Conservation (phyloP, 2,888 invertebrate species). For the Gymnosoma rotundatum region DNA sequence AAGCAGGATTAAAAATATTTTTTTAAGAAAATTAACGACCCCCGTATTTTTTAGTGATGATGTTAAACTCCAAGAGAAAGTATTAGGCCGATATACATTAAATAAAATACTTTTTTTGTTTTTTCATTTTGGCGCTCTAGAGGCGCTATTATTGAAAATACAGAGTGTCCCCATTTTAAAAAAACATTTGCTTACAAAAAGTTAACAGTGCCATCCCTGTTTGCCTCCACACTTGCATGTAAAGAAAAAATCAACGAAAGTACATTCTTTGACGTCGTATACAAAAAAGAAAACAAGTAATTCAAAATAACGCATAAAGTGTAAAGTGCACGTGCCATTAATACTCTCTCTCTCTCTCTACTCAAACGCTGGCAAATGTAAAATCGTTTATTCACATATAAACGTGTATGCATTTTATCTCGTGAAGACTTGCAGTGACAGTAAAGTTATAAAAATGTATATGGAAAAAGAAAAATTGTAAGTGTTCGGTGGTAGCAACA, state of each 20-base stretch:
- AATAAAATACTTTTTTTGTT: too few species aligned
- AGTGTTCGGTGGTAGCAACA: too few species aligned
- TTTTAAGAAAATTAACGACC: too few species aligned
- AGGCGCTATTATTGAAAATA: too few species aligned
- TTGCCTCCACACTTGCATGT: too few species aligned
- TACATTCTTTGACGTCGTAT: constrained; percentile 43
- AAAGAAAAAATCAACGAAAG: neutral
- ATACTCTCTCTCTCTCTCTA: constrained; percentile 14
- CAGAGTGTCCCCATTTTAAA: too few species aligned
- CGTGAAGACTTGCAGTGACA: constrained; percentile 22
- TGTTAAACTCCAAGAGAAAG: too few species aligned
- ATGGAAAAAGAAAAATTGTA: neutral
- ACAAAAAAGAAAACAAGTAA: constrained; percentile 10
- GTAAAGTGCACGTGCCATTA: constrained; percentile 65
- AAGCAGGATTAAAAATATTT: too few species aligned
- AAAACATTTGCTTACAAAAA: too few species aligned
- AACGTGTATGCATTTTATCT: constrained; percentile 16
- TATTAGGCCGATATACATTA: too few species aligned
- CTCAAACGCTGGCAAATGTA: constrained; percentile 9
- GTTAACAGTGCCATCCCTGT: neutral
- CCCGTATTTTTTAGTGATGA: too few species aligned
- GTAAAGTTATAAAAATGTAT: constrained; percentile 4
- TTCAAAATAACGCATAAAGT: constrained; percentile 13
- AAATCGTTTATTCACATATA: neutral
- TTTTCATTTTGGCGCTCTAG: too few species aligned